Percentiles rank a stretch among this genome's conserved stretches.
Conservation (phyloP, 2,888 invertebrate genomes). For the Apamea monoglypha region DNA sequence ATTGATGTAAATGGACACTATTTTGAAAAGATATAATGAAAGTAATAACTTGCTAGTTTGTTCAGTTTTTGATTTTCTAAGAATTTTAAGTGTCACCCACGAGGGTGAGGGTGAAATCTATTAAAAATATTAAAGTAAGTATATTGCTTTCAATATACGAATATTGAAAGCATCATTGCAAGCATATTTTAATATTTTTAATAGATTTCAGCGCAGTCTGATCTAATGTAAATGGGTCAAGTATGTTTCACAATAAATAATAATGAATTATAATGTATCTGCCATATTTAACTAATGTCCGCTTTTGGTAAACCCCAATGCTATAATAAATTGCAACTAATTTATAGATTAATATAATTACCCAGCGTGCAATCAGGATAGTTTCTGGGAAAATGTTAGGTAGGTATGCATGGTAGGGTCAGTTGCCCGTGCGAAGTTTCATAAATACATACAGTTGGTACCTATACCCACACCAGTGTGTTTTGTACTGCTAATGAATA, state of each 20-base stretch:
- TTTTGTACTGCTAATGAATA: background rate
- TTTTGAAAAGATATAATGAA: too few relatives aligned
- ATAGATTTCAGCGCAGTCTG: background rate
- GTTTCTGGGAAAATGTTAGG: background rate
- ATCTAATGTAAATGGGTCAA: background rate
- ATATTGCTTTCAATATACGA: too few relatives aligned
- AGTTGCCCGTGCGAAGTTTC: background rate
- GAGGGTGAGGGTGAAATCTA: too few relatives aligned
- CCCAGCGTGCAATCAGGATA: slow-evolving; percentile 3
- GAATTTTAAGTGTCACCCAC: too few relatives aligned
- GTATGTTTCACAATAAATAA: background rate
- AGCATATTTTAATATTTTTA: too few relatives aligned
- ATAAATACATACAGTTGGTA: background rate
- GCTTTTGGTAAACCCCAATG: slow-evolving; percentile 23
- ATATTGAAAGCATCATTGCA: too few relatives aligned
- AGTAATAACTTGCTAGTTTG: too few relatives aligned
- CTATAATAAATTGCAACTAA: slow-evolving; percentile 1
- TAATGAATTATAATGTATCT: background rate
- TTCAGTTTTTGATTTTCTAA: too few relatives aligned
- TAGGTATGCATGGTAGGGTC: background rate
- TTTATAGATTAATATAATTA: background rate
- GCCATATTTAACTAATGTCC: background rate
- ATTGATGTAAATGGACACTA: too few relatives aligned
- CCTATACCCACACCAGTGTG: slow-evolving; percentile 11
- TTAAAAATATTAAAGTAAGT: too few relatives aligned